These are phyloP conservation scores for Halocynthia aurantium DNA, from an alignment of 23 tunicate species.

Conservation along the genomic window DNA sequence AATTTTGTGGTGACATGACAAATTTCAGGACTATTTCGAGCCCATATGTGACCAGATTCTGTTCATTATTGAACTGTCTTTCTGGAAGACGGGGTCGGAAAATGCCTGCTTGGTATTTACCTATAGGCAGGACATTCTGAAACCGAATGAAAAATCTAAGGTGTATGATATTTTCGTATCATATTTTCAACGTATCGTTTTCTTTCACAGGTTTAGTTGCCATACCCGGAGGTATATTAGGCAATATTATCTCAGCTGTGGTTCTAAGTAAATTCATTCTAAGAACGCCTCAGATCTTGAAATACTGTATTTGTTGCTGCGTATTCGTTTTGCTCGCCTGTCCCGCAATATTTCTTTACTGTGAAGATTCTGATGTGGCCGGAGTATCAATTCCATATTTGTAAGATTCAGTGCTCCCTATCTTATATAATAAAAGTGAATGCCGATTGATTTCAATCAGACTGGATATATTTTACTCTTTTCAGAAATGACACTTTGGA, in stretches of 20 bases:
- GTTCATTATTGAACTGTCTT: too few relatives aligned
- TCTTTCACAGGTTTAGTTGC: constrained; percentile 33
- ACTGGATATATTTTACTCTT: too few relatives aligned
- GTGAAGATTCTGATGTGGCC: constrained; percentile 23
- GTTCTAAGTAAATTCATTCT: constrained; percentile 35
- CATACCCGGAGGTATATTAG: constrained; percentile 51
- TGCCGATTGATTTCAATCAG: neutral
- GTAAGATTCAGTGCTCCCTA: neutral
- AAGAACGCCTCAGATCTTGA: constrained; percentile 27
- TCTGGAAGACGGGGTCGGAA: too few relatives aligned
- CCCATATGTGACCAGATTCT: too few relatives aligned
- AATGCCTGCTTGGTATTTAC: too few relatives aligned
- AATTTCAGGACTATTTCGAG: too few relatives aligned
- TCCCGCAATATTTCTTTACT: constrained; percentile 37
- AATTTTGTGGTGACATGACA: too few relatives aligned
- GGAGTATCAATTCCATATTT: constrained; percentile 34
- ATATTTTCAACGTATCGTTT: neutral
- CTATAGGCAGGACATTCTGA: too few relatives aligned
- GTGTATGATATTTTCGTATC: too few relatives aligned
- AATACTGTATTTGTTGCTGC: constrained; percentile 20
- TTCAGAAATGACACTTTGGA: neutral
- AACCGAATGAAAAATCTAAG: too few relatives aligned
- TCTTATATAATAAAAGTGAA: neutral
- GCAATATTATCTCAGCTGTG: constrained; percentile 41
- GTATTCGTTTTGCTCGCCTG: constrained; percentile 15